Conservation (phyloP, 2,113 vertebrate genomes). For the Trachemys scripta region DNA sequence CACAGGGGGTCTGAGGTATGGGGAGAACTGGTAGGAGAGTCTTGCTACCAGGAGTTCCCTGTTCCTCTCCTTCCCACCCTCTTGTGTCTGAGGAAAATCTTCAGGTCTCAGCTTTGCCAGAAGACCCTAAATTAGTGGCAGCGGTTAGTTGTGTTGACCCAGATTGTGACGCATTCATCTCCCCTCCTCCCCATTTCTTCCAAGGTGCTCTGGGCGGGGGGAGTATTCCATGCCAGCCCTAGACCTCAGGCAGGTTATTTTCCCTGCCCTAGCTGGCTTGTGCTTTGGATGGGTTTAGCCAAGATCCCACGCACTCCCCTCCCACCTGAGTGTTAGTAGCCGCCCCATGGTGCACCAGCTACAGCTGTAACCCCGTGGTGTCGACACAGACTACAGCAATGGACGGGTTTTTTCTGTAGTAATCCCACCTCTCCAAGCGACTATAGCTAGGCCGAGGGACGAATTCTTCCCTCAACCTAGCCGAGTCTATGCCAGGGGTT, state of each 20-base stretch:
- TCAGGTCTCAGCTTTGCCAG: not conserved
- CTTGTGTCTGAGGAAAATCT: not conserved
- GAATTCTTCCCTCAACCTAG: not conserved
- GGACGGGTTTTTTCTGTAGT: not conserved
- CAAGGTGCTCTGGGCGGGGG: rapidly evolving
- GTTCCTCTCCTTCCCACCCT: not conserved
- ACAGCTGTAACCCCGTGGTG: not conserved
- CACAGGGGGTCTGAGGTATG: not conserved
- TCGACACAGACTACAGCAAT: not conserved
- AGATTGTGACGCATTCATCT: not conserved
- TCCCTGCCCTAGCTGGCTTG: not conserved
- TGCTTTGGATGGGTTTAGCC: rapidly evolving
- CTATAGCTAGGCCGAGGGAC: not conserved
- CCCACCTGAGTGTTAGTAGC: not conserved
- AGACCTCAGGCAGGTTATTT: not conserved
- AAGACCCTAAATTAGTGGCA: not conserved
- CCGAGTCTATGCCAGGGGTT: not conserved
- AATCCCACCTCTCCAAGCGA: not conserved
- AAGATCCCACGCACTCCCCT: not conserved
- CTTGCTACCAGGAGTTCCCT: not conserved
- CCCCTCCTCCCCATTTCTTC: rapidly evolving
- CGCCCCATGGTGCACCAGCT: not conserved
- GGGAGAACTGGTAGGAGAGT: not conserved
- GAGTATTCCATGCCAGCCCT: not conserved
- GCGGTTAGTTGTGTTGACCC: not conserved